Percentiles rank a stretch among this genome's conserved stretches.
Conservation (phyloP, 2,888 invertebrate genomes). For the Zonitis immaculata region DNA sequence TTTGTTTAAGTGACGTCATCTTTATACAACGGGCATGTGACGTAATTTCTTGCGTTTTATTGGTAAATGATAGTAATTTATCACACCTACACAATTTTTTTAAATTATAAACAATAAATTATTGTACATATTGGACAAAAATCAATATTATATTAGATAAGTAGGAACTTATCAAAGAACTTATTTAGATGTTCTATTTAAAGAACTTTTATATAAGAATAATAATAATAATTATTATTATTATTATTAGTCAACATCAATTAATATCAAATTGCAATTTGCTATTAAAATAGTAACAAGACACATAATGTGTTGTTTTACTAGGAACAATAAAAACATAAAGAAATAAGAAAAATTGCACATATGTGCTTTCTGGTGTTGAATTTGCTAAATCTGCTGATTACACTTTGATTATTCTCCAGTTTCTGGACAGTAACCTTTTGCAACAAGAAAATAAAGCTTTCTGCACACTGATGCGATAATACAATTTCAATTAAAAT, state of each 20-base stretch:
- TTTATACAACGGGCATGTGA: not conserved
- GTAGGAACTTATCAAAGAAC: too few relatives aligned
- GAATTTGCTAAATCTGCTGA: not conserved
- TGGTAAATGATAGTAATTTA: not conserved
- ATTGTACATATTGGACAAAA: too few relatives aligned
- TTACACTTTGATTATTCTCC: not conserved
- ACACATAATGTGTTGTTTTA: not conserved
- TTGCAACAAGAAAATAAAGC: not conserved
- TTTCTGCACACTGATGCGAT: too few relatives aligned
- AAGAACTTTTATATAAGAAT: too few relatives aligned
- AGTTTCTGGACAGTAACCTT: conserved; percentile 1
- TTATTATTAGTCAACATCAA: not conserved
- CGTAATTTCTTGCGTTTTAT: not conserved
- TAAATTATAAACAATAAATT: not conserved
- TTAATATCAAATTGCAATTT: not conserved
- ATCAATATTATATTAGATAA: too few relatives aligned
- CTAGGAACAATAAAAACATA: not conserved
- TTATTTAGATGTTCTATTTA: too few relatives aligned
- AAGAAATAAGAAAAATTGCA: not conserved
- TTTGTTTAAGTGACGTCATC: not conserved
- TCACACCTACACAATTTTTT: not conserved
- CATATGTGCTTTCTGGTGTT: not conserved
- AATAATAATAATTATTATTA: too few relatives aligned
- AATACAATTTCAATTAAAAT: too few relatives aligned
- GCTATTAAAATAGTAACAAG: not conserved